Conservation (phyloP, 2,113 vertebrate species). For the Perca schrenkii region DNA sequence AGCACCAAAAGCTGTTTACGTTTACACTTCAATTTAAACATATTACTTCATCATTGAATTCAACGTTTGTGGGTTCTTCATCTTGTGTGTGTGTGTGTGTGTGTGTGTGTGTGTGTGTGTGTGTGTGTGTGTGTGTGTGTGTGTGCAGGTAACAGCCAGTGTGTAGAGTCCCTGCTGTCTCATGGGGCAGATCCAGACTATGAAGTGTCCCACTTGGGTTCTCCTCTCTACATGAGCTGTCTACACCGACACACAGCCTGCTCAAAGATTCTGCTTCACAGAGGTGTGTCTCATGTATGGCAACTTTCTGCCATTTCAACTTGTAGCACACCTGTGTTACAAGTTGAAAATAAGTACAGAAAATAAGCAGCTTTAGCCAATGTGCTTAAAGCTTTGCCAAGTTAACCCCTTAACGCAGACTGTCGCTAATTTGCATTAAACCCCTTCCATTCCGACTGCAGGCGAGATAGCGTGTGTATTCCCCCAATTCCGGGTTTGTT, state of each 20-base stretch:
- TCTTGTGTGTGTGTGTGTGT: neutral
- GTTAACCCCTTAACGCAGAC: neutral
- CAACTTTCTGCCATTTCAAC: too few species aligned
- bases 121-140: slow-evolving; percentile 2
- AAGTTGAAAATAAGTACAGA: too few species aligned
- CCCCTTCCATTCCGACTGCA: too few species aligned
- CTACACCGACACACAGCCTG: slow-evolving; percentile 58
- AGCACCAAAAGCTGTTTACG: neutral
- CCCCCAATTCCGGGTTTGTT: too few species aligned
- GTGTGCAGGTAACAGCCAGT: slow-evolving; percentile 66
- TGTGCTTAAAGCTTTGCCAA: neutral
- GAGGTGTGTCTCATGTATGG: slow-evolving; percentile 37
- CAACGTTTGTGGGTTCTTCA: neutral
- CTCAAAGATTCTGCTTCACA: slow-evolving; percentile 65
- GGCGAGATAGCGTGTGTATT: too few species aligned
- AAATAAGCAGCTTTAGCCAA: neutral
- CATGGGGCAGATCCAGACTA: slow-evolving; percentile 72
- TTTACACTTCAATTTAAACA: neutral
- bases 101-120: neutral
- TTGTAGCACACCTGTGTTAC: neutral
- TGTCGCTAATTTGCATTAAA: too few species aligned
- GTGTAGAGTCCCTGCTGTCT: slow-evolving; percentile 71
- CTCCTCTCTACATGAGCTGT: slow-evolving; percentile 74
- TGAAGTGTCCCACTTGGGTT: slow-evolving; percentile 64
- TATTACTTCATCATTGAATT: neutral